These are phyloP conservation scores for Rhingia campestris DNA, from an alignment of 2,888 invertebrate species.

Conservation along the genomic window DNA sequence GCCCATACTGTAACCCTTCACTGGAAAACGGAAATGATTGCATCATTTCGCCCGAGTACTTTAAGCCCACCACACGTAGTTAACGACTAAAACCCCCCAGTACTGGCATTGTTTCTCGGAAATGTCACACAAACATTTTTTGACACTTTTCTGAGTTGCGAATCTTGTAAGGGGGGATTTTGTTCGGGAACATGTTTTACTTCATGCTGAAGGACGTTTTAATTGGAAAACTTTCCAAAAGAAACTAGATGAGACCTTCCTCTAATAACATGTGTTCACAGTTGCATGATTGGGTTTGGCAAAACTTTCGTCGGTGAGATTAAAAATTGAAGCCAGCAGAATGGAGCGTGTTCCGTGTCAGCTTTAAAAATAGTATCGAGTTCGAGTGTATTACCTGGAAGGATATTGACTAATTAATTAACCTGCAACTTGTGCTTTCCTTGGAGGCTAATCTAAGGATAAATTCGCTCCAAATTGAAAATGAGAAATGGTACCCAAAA, in stretches of 20 bases:
- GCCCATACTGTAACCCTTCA: too few relatives aligned
- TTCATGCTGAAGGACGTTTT: background rate
- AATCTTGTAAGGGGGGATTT: background rate
- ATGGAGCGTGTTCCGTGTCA: too few relatives aligned
- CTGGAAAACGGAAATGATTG: constrained; percentile 13
- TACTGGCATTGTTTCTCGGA: constrained; percentile 12
- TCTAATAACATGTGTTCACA: too few relatives aligned
- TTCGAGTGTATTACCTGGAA: too few relatives aligned
- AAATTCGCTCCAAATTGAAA: background rate
- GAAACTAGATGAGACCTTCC: background rate
- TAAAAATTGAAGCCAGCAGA: too few relatives aligned
- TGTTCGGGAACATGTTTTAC: too few relatives aligned
- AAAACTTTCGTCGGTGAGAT: too few relatives aligned
- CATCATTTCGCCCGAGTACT: constrained; percentile 2
- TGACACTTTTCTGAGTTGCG: constrained; percentile 14
- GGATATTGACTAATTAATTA: constrained; percentile 1
- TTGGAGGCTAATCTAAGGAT: constrained; percentile 5
- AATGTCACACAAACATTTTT: constrained; percentile 31
- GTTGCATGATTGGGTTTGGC: too few relatives aligned
- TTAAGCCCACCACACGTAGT: background rate
- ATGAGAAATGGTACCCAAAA: too few relatives aligned
- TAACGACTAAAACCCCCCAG: background rate
- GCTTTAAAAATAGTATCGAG: too few relatives aligned
- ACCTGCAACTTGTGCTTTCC: background rate
- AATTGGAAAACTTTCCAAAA: constrained; percentile 13